Conservation (phyloP, 2,797 vertebrate genomes). For the Gobio occitaniae region DNA sequence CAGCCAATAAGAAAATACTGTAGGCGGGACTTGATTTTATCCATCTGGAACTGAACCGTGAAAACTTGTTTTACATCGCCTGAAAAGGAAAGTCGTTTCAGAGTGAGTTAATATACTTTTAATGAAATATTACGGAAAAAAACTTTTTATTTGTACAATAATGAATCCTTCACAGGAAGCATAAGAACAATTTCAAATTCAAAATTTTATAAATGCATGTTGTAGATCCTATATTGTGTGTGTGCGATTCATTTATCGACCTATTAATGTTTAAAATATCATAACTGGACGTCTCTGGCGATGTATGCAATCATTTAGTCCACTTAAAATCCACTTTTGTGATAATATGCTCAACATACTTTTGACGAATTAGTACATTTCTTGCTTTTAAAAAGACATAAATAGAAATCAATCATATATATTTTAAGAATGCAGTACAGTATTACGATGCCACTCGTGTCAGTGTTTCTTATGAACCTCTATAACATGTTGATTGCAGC, state of each 20-base stretch:
- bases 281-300: not conserved
- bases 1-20: not conserved
- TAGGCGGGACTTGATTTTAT: not conserved
- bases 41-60: not conserved
- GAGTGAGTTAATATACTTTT: not conserved
- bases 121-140: not conserved
- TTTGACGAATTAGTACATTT: not conserved
- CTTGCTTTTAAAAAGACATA: not conserved
- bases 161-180: not conserved
- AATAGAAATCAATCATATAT: not conserved
- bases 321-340: not conserved
- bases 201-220: not conserved
- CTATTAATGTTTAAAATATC: not conserved
- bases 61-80: not conserved
- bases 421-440: not conserved
- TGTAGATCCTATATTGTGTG: not conserved
- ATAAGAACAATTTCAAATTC: not conserved
- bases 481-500: not conserved
- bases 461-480: not conserved
- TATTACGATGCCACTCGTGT: not conserved
- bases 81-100: not conserved
- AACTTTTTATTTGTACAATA: not conserved
- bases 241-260: not conserved
- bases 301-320: not conserved
- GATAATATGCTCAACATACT: not conserved